A percentile compares a stretch with the other conserved stretches of the same genome.
Conservation (phyloP, 1,140 invertebrate species). For the Microvelia longipes region DNA sequence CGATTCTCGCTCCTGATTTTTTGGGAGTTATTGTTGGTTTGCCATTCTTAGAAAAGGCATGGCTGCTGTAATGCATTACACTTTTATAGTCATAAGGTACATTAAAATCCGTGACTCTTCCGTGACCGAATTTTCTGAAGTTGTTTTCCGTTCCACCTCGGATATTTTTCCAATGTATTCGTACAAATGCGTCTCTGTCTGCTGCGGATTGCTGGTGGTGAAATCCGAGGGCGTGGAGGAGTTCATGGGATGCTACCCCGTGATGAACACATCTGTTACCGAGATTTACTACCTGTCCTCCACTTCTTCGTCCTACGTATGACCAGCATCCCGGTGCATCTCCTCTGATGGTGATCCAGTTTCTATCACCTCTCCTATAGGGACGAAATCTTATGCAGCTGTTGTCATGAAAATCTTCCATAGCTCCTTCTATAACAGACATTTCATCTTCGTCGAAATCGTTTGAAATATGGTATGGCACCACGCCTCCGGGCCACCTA, state of each 20-base stretch:
- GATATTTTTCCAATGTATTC: conserved; percentile 46
- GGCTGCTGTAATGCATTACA: conserved; percentile 67
- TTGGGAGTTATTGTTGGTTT: conserved; percentile 48
- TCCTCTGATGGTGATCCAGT: conserved; percentile 33
- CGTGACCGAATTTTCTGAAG: conserved; percentile 43
- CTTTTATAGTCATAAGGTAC: conserved; percentile 54
- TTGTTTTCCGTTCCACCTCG: conserved; percentile 44
- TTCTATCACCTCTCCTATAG: conserved; percentile 38
- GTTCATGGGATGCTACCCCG: conserved; percentile 45
- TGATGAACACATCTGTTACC: conserved; percentile 37
- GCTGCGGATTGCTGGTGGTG: conserved; percentile 48
- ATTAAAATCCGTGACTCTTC: conserved; percentile 18
- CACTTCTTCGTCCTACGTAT: conserved; percentile 35
- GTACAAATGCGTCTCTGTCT: conserved; percentile 46
- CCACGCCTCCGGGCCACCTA: conserved; percentile 42
- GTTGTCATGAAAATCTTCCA: conserved; percentile 37
- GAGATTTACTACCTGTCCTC: conserved; percentile 43
- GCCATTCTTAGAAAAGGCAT: conserved; percentile 58
- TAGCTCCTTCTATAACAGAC: conserved; percentile 30
- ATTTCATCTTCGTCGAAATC: conserved; percentile 41
- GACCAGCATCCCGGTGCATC: conserved; percentile 36
- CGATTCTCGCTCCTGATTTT: conserved; percentile 29
- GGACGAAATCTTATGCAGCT: conserved; percentile 44
- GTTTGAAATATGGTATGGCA: conserved; percentile 44
- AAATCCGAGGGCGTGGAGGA: conserved; percentile 50